These are phyloP conservation scores for Dromiciops gliroides DNA, from an alignment of 2,113 vertebrate species.

Conservation along the genomic window DNA sequence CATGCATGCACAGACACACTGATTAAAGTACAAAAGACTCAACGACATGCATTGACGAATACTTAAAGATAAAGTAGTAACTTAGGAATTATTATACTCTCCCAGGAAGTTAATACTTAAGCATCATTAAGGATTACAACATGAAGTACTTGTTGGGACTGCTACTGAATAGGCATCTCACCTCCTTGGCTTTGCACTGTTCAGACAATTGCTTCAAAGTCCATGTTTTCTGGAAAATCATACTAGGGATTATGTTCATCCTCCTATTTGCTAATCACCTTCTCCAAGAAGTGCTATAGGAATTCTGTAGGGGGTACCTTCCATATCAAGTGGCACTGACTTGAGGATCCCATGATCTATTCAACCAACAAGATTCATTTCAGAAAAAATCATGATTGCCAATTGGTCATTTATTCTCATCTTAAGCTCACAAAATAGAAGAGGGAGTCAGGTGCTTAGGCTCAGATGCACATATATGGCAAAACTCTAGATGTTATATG, in stretches of 20 bases:
- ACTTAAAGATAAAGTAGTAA: background rate
- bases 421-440: background rate
- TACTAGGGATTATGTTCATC: background rate
- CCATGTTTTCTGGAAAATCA: background rate
- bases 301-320: background rate
- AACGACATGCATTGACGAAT: background rate
- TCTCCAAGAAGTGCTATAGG: background rate
- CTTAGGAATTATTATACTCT: background rate
- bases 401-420: background rate
- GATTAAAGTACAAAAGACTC: background rate
- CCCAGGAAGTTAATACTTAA: background rate
- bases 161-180: background rate
- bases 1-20: too few relatives aligned
- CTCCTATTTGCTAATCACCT: background rate
- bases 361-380: background rate
- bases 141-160: background rate
- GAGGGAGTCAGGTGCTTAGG: background rate
- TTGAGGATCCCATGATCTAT: background rate
- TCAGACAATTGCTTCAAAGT: background rate
- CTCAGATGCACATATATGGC: background rate
- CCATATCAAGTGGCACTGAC: background rate
- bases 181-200: background rate
- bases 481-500: background rate
- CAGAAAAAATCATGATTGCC: background rate
- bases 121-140: background rate